These are phyloP conservation scores for Pachyuromys duprasi DNA, from an alignment of 2,797 vertebrate species.

Conservation along the genomic window DNA sequence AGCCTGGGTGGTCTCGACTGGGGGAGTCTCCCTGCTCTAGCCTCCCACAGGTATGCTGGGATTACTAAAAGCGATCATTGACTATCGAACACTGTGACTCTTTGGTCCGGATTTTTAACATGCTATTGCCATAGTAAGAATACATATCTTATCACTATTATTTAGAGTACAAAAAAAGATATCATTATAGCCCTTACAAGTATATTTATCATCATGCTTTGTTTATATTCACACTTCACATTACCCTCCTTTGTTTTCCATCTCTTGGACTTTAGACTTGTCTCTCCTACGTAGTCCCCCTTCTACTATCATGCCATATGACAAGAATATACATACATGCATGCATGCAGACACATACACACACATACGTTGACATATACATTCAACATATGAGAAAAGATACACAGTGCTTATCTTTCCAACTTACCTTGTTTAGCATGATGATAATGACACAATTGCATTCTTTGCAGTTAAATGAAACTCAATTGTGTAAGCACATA, in stretches of 20 bases:
- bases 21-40: not conserved
- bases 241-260: not conserved
- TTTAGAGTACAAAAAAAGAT: not conserved
- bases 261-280: not conserved
- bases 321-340: not conserved
- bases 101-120: not conserved
- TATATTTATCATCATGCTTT: not conserved
- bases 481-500: not conserved
- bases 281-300: not conserved
- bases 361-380: not conserved
- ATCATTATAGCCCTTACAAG: not conserved
- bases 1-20: not conserved
- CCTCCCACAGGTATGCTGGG: not conserved
- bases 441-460: not conserved
- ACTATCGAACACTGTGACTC: not conserved
- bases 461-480: not conserved
- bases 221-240: not conserved
- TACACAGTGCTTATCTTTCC: not conserved
- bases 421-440: not conserved
- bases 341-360: not conserved
- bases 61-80: not conserved
- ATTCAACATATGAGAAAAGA: not conserved
- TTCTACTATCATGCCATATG: not conserved
- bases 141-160: not conserved
- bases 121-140: not conserved